Evolutionary conservation across 2,888 invertebrate species (phyloP), one percentile per base, ranked within the genome.

Genomic region (Incurvaria masculella): DNA sequence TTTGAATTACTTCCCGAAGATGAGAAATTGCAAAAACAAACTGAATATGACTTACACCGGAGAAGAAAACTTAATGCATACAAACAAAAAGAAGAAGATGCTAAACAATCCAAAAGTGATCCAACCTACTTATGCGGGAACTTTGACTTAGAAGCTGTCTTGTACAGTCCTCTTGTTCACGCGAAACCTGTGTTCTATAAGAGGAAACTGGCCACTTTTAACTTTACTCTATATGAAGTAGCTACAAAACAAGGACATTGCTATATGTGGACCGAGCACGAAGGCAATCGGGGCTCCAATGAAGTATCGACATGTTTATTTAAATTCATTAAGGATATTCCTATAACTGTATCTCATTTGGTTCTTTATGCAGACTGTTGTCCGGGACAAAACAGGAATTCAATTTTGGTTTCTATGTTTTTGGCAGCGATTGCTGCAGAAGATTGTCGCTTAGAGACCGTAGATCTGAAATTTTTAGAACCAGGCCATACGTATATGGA

Each of bases 261-360:
- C 45, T 58, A 54, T 45, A 52, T 58, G 47, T 60, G 57, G 57
- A 45, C 52, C 42, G 58, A 60, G 46, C 46, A 46, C n/a, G 42
- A 51, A 20, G 59, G 52, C 5, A 54, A 55, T 40, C 50, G 55
- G 45, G 58, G 57, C 26, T 49, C 59, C 20, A 57, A 55, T 42
- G 56, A 59, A 46, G 53, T 59, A 11, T 46, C 48, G 16, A 59
- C 55, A 46, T 58, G 52, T 42, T 42, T 55, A 16, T 19, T 8
- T 6, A 5, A 8, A 8, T 41, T 17, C 41, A 41, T 41, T 4
- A 41, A 41, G 17, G 44, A 42, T 27, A 39, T 48, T 23, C 48
- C 48, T 48, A 27, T 40, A 26, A 21, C 11, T 18, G 18, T 42
- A 33, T 5, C 16, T 42, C 38, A 33, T 45, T 8, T 33, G 14